A percentile compares a stretch with the other conserved stretches of the same genome.
Conservation (phyloP, 2,797 vertebrate genomes). For the Ataeniobius toweri region DNA sequence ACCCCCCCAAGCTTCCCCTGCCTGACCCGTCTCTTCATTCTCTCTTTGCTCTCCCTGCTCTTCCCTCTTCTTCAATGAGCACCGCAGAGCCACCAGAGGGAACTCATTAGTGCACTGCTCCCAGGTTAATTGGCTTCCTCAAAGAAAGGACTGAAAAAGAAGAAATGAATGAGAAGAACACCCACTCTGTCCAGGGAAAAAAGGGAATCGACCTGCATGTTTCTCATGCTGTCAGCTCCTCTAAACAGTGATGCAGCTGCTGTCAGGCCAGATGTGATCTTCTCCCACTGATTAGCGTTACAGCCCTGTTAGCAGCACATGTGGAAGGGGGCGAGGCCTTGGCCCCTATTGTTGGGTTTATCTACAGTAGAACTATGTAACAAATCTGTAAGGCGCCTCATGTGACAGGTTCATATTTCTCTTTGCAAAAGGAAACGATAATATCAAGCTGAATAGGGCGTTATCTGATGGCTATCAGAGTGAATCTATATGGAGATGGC, state of each 20-base stretch:
- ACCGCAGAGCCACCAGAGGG: slow-evolving; percentile 87
- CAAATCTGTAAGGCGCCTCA: slow-evolving; percentile 69
- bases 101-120: slow-evolving; percentile 88
- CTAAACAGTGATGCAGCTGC: slow-evolving; percentile 80
- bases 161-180: slow-evolving; percentile 77
- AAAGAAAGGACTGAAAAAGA: slow-evolving; percentile 78
- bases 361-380: slow-evolving; percentile 71
- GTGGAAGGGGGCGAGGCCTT: slow-evolving; percentile 54
- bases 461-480: slow-evolving; percentile 70
- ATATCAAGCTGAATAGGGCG: slow-evolving; percentile 71
- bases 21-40: slow-evolving; percentile 61
- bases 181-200: slow-evolving; percentile 76
- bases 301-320: slow-evolving; percentile 58
- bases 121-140: slow-evolving; percentile 89
- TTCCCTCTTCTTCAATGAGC: slow-evolving; percentile 81
- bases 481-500: slow-evolving; percentile 57
- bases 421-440: slow-evolving; percentile 70
- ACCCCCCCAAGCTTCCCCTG: slow-evolving; percentile 54
- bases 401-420: slow-evolving; percentile 78
- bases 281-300: slow-evolving; percentile 69
- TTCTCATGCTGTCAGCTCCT: slow-evolving; percentile 77
- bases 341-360: slow-evolving; percentile 74
- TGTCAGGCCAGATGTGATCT: slow-evolving; percentile 78
- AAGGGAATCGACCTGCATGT: slow-evolving; percentile 78
- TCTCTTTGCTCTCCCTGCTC: slow-evolving; percentile 57